Percentiles rank a stretch among this genome's conserved stretches.
Evolutionary conservation across 64 coral and sea anemone genomes (phyloP).

Genomic region (Actinia equina): DNA sequence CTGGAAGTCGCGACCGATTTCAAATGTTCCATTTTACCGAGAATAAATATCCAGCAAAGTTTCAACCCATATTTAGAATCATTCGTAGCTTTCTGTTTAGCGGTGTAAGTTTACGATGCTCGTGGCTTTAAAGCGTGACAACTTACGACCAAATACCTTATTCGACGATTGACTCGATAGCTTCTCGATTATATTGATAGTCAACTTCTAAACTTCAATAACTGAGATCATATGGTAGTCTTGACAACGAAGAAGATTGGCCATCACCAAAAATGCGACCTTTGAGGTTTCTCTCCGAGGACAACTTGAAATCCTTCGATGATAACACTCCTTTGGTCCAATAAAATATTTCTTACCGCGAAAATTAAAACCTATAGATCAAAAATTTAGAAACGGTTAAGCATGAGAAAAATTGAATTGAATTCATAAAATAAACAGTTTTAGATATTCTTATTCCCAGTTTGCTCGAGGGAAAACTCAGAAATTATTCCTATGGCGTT

Average conservation of each 20-base stretch:
- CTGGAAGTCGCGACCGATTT: background rate
- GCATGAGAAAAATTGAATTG: background rate
- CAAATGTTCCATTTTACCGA: background rate
- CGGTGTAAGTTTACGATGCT: background rate
- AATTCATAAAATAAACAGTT: constrained; percentile 1
- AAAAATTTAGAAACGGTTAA: background rate
- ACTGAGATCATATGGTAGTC: background rate
- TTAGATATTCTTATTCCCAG: background rate
- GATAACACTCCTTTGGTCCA: background rate
- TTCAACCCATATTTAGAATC: background rate
- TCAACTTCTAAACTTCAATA: background rate
- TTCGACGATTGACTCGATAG: background rate
- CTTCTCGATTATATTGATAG: constrained; percentile 5
- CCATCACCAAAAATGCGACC: background rate
- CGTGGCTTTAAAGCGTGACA: background rate
- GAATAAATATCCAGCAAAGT: background rate
- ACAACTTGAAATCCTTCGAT: background rate
- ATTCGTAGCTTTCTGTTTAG: background rate
- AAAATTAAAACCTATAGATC: background rate
- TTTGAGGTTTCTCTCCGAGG: background rate
- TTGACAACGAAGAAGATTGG: background rate
- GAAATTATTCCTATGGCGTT: background rate
- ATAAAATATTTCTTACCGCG: background rate
- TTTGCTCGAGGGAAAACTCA: background rate
- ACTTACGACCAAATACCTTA: background rate